A percentile compares a stretch with the other conserved stretches of the same genome.
phyloP scores from a whole-genome alignment of 2,888 invertebrate species.

The Heliconius charithonia region DNA sequence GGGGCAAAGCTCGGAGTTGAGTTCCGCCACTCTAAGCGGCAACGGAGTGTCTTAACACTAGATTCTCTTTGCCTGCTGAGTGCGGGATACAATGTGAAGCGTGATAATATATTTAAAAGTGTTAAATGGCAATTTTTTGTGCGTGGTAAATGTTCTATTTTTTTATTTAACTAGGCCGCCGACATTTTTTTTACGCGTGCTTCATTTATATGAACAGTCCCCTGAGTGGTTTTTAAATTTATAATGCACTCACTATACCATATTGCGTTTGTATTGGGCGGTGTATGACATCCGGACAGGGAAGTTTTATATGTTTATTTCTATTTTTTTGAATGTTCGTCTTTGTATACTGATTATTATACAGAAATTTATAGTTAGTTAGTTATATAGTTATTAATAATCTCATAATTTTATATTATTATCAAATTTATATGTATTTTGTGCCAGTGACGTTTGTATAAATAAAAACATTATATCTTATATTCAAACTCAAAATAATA shows the following conservation, averaged over 20 bases:
- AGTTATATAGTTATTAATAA: no score
- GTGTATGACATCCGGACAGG: background rate
- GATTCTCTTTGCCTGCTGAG: no score
- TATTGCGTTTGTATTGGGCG: background rate
- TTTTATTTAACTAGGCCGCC: background rate
- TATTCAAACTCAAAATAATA: background rate
- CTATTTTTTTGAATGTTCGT: background rate
- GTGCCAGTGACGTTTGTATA: background rate
- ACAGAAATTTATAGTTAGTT: background rate
- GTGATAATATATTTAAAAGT: no score
- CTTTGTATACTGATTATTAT: background rate
- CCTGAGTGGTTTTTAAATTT: background rate
- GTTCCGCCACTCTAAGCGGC: no score
- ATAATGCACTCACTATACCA: background rate
- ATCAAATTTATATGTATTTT: background rate
- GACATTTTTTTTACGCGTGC: background rate
- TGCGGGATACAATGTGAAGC: no score
- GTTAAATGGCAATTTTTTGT: background rate
- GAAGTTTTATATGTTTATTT: background rate
- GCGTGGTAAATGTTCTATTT: background rate
- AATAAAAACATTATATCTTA: background rate
- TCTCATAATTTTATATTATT: no score
- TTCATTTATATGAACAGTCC: background rate
- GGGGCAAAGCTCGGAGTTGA: no score
- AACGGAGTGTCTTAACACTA: no score